Evolutionary conservation across 1,140 invertebrate species (phyloP).

Genomic region (Cataglyphis hispanica): DNA sequence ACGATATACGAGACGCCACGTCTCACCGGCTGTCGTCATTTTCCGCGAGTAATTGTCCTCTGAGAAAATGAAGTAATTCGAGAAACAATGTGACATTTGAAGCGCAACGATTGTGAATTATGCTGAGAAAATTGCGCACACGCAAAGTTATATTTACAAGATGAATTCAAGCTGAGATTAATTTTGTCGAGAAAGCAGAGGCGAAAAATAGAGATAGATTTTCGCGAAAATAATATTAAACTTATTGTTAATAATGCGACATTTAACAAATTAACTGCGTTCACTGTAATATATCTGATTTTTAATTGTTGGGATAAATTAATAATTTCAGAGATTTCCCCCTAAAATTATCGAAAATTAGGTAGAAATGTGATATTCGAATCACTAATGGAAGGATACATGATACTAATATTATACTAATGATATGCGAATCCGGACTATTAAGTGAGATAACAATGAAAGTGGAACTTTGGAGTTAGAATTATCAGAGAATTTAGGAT

Average conservation of each 20-base stretch:
- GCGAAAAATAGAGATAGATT: background rate
- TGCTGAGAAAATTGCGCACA: constrained; percentile 49
- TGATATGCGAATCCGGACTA: background rate
- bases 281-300: background rate
- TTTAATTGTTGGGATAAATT: constrained; percentile 8
- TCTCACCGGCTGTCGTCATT: background rate
- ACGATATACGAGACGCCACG: background rate
- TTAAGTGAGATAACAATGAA: background rate
- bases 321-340: constrained; percentile 35
- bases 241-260: constrained; percentile 20
- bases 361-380: background rate
- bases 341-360: constrained; percentile 5
- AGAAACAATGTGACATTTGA: constrained; percentile 56
- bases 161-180: constrained; percentile 56
- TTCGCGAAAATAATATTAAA: constrained; percentile 22
- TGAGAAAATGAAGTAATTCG: constrained; percentile 62
- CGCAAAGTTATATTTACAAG: constrained; percentile 33
- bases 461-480: background rate
- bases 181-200: constrained; percentile 15
- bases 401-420: constrained; percentile 33
- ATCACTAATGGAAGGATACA: background rate
- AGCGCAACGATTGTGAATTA: constrained; percentile 41
- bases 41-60: constrained; percentile 33
- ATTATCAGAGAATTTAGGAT: background rate
- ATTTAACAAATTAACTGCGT: constrained; percentile 4